Conservation (phyloP, 2,113 vertebrate genomes). For the Pheucticus melanocephalus region DNA sequence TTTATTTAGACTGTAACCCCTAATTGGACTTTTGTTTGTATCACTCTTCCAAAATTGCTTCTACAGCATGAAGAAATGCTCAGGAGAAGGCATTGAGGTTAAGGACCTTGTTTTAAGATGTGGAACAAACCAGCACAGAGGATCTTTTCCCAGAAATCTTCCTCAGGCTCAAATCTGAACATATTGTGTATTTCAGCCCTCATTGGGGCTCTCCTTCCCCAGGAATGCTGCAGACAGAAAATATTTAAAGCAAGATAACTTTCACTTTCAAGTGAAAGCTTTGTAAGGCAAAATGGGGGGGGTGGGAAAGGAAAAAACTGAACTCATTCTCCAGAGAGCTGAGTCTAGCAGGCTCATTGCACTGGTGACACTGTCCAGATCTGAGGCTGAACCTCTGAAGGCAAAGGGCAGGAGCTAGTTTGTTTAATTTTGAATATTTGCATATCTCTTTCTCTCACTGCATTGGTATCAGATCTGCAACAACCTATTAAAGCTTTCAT, state of each 20-base stretch:
- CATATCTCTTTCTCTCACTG: not conserved
- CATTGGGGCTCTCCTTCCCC: not conserved
- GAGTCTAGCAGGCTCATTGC: not conserved
- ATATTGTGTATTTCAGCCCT: not conserved
- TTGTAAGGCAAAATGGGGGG: not conserved
- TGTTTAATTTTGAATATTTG: slow-evolving; percentile 38
- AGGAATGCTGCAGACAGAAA: not conserved
- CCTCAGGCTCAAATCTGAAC: not conserved
- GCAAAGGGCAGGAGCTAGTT: not conserved
- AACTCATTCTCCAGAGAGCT: not conserved
- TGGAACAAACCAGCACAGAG: not conserved
- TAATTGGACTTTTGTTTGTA: not conserved
- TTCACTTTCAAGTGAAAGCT: not conserved
- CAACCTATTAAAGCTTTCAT: slow-evolving; percentile 35
- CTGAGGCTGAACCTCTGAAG: not conserved
- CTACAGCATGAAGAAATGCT: not conserved
- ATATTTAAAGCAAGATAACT: not conserved
- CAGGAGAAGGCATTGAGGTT: not conserved
- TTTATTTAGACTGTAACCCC: not conserved
- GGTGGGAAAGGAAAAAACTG: not conserved
- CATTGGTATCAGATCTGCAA: slow-evolving; percentile 23
- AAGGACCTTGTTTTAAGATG: not conserved
- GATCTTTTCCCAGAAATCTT: not conserved
- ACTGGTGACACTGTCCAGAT: not conserved
- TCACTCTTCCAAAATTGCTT: not conserved